phyloP scores from a whole-genome alignment of 2,113 vertebrate genomes.

The Nerophis ophidion region DNA sequence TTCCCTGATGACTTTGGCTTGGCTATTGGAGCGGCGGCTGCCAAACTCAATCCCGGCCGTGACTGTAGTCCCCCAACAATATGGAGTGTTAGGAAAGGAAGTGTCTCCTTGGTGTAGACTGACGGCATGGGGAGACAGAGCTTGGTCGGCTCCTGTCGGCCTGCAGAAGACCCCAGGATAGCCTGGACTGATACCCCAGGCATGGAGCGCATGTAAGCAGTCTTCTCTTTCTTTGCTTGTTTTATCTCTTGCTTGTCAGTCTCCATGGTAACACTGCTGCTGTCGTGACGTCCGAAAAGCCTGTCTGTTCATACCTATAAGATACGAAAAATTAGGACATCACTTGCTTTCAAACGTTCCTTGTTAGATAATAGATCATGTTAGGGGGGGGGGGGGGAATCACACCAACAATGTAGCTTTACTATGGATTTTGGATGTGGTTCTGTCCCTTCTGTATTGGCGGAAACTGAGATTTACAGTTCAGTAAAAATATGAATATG shows the following conservation, averaged over 20 bases:
- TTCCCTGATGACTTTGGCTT: constrained; percentile 79
- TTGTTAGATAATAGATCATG: too few species aligned
- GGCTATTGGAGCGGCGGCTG: constrained; percentile 33
- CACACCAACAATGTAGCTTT: too few species aligned
- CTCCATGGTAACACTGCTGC: constrained; percentile 75
- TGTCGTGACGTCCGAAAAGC: constrained; percentile 61
- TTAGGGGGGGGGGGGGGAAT: too few species aligned
- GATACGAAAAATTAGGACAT: constrained; percentile 59
- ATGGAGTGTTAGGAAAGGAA: constrained; percentile 78
- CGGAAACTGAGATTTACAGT: too few species aligned
- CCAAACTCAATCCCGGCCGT: constrained; percentile 50
- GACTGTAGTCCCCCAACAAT: constrained; percentile 76
- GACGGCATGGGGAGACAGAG: constrained; percentile 59
- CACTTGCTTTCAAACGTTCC: too few species aligned
- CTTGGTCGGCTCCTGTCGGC: constrained; percentile 46
- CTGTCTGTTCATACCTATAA: constrained; percentile 71
- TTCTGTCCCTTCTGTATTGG: too few species aligned
- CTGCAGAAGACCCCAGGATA: constrained; percentile 64
- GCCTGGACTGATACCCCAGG: constrained; percentile 62
- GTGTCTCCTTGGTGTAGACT: constrained; percentile 61
- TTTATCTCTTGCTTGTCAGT: constrained; percentile 70
- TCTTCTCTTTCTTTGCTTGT: constrained; percentile 57
- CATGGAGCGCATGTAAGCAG: constrained; percentile 81
- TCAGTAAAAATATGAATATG: too few species aligned
- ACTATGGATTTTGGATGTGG: too few species aligned